phyloP scores from a whole-genome alignment of 2,888 invertebrate species.

The Parnassius apollo region DNA sequence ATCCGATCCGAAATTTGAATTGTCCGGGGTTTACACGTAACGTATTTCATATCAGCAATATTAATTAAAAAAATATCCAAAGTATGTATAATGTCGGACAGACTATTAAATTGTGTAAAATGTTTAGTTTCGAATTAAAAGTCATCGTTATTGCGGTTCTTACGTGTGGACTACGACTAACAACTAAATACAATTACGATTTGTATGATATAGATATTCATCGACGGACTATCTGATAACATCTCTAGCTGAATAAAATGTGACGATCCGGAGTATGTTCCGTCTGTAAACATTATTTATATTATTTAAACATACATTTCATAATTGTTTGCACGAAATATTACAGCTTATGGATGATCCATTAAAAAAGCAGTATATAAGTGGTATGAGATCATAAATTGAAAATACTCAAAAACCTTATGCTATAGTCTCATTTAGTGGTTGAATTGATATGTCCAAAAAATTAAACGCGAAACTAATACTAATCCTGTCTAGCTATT shows the following conservation, averaged over 20 bases:
- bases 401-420: constrained; percentile 69
- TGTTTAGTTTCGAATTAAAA: too few relatives aligned
- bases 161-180: too few relatives aligned
- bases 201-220: neutral
- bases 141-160: too few relatives aligned
- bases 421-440: constrained; percentile 77
- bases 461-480: constrained; percentile 74
- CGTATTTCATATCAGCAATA: too few relatives aligned
- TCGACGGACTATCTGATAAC: constrained; percentile 10
- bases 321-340: constrained; percentile 5
- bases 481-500: constrained; percentile 72
- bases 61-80: too few relatives aligned
- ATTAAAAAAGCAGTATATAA: neutral
- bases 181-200: too few relatives aligned
- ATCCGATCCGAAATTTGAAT: neutral
- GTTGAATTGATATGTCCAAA: constrained; percentile 78
- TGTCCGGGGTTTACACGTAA: too few relatives aligned
- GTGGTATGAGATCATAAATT: constrained; percentile 57
- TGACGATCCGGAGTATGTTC: neutral
- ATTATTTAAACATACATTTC: neutral
- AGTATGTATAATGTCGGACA: too few relatives aligned
- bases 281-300: neutral
- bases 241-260: constrained; percentile 1
- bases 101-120: too few relatives aligned
- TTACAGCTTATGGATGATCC: constrained; percentile 11